Evolutionary conservation across 2,797 vertebrate species (phyloP).

Genomic region (Mormyrops attenuatus): DNA sequence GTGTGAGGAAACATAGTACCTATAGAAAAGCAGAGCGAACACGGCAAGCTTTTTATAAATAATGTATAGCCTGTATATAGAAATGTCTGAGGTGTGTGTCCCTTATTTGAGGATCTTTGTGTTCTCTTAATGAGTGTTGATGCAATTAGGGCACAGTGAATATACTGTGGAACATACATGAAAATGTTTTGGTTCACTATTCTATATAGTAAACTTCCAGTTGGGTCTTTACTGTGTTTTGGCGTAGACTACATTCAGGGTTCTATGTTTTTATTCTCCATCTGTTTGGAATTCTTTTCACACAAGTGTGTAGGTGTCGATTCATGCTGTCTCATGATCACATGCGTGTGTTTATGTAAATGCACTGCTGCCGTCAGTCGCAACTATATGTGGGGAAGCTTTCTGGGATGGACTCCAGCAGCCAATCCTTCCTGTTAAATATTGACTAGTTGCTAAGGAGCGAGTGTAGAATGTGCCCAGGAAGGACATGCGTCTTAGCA

Average conservation of each 20-base stretch:
- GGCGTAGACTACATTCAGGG: not conserved
- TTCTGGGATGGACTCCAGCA: conserved; percentile 10
- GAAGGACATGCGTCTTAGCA: not conserved
- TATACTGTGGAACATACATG: not conserved
- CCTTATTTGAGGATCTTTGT: not conserved
- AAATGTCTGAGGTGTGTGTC: not conserved
- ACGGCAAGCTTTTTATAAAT: not conserved
- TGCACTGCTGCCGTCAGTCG: not conserved
- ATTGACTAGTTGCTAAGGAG: conserved; percentile 24
- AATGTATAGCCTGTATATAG: not conserved
- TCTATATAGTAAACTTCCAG: not conserved
- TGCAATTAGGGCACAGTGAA: not conserved
- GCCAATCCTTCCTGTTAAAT: conserved; percentile 15
- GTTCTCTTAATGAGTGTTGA: not conserved
- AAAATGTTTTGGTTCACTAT: not conserved
- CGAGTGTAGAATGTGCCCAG: not conserved
- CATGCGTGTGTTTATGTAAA: not conserved
- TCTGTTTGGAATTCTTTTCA: not conserved
- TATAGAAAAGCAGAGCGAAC: not conserved
- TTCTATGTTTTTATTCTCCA: not conserved
- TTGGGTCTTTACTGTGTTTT: not conserved
- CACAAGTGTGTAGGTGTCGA: not conserved
- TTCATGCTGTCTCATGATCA: not conserved
- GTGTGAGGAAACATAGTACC: not conserved
- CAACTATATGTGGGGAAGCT: not conserved